Base-by-base conservation (phyloP, 2,888 invertebrate genomes). In the Apomyelois bistriatella region DNA sequence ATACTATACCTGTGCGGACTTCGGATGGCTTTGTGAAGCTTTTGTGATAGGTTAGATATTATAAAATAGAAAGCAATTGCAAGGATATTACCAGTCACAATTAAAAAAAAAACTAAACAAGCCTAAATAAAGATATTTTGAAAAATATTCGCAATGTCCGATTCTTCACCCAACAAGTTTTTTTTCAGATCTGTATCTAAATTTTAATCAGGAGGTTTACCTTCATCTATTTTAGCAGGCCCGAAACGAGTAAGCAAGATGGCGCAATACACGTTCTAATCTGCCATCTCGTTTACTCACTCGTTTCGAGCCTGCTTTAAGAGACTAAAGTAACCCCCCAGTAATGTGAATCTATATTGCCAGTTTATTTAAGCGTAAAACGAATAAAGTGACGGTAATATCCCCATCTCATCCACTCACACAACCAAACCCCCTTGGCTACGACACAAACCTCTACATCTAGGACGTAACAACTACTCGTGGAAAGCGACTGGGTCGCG, bases 381-480 rank as follows among this genome's bases (percentile, higher is more conserved):
- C 22, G 5, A 22, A 28, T n/a, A 53, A n/a, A 22, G 62, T 61
- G 67, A 75, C 72, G 68, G 82, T 81, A 83, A 80, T 75, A 82
- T 76, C 76, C 72, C 65, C 57, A 59, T 74, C 72, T 70, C 70
- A 79, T 72, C 72, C 79, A 79, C 66, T 75, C 80, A 64, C 82
- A 82, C 82, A 81, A 72, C 84, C 84, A 85, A 79, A 88, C 89
- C 90, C 90, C 88, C 88, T 89, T 90, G 89, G 90, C 90, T 90
- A 90, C 85, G 84, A 86, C 85, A 87, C 85, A 86, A 78, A 85
- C 81, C 80, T 79, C 89, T 89, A 88, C 85, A 78, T 58, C 70
- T 71, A 85, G 73, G 77, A 80, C 77, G 72, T 75, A 74, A 82
- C 71, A 76, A 85, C 87, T 85, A 87, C 82, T 79, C 55, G 73